Evolutionary conservation across 2,888 invertebrate species (phyloP).

Genomic region (Saturnia pavonia): DNA sequence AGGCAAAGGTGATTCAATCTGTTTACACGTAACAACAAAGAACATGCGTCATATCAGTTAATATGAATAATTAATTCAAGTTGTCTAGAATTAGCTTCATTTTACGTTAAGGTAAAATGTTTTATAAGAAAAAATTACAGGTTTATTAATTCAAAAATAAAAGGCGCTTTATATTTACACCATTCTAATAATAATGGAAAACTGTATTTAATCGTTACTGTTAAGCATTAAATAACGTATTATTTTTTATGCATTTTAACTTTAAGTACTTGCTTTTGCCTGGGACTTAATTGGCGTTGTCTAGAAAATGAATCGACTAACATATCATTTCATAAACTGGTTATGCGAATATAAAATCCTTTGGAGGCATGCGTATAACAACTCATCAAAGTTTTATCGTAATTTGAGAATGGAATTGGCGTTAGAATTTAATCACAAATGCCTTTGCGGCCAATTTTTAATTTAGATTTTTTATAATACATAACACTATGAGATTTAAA

Average conservation of each 20-base stretch:
- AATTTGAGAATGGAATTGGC: too few species aligned
- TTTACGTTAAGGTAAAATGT: background rate
- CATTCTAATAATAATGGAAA: background rate
- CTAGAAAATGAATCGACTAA: too few species aligned
- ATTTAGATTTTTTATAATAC: too few species aligned
- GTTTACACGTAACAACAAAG: constrained; percentile 31
- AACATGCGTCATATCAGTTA: constrained; percentile 35
- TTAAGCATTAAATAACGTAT: background rate
- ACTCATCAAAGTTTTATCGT: too few species aligned
- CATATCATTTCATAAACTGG: too few species aligned
- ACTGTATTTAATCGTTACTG: background rate
- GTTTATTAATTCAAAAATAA: background rate
- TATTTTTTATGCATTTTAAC: background rate
- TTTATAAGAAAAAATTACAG: background rate
- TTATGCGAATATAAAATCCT: too few species aligned
- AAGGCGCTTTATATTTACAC: background rate
- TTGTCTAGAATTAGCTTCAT: constrained; percentile 6
- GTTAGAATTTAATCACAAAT: too few species aligned
- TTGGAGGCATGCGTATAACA: too few species aligned
- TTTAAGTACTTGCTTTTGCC: too few species aligned
- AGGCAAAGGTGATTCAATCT: constrained; percentile 44
- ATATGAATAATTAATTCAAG: constrained; percentile 34
- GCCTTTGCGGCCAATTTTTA: too few species aligned
- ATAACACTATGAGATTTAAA: too few species aligned
- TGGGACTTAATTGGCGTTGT: too few species aligned